Percentiles rank a stretch among this genome's conserved stretches.
These are phyloP conservation scores for Leptarthrus brevirostris DNA, from an alignment of 2,888 invertebrate species.

Conservation along the genomic window DNA sequence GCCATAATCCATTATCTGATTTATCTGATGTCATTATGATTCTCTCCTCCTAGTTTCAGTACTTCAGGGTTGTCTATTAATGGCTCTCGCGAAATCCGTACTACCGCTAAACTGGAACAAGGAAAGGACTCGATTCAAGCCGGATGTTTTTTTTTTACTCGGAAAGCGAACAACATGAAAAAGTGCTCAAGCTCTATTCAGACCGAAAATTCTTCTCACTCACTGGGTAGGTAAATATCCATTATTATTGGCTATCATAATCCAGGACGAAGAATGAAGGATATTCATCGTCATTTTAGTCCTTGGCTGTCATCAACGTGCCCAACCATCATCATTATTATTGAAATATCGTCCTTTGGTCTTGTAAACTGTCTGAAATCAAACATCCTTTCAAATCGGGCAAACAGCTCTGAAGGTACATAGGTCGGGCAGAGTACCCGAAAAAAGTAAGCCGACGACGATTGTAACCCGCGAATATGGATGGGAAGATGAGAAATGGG, in stretches of 20 bases:
- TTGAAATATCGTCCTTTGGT: constrained; percentile 52
- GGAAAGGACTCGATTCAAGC: constrained; percentile 31
- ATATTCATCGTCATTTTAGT: constrained; percentile 51
- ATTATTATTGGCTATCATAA: constrained; percentile 51
- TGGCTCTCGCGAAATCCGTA: constrained; percentile 29
- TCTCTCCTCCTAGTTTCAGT: constrained; percentile 2
- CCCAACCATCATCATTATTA: constrained; percentile 49
- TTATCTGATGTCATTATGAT: constrained; percentile 50
- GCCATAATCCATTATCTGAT: constrained; percentile 51
- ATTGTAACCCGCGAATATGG: not conserved
- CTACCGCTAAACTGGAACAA: constrained; percentile 28
- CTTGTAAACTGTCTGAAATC: constrained; percentile 45
- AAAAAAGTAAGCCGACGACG: not conserved
- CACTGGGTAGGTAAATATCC: constrained; percentile 44
- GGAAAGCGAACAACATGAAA: constrained; percentile 41
- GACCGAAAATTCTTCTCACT: constrained; percentile 17
- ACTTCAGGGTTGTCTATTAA: constrained; percentile 23
- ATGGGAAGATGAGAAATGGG: not conserved
- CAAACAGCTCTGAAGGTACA: not conserved
- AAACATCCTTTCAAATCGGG: constrained; percentile 39
- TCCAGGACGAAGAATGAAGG: not conserved
- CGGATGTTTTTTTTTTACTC: constrained; percentile 13
- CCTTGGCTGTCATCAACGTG: constrained; percentile 46
- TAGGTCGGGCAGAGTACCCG: not conserved
- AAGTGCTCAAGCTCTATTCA: constrained; percentile 43